These are phyloP conservation scores for Caenorhabditis sp. DNA, from an alignment of 2,888 invertebrate genomes.

Conservation along the genomic window DNA sequence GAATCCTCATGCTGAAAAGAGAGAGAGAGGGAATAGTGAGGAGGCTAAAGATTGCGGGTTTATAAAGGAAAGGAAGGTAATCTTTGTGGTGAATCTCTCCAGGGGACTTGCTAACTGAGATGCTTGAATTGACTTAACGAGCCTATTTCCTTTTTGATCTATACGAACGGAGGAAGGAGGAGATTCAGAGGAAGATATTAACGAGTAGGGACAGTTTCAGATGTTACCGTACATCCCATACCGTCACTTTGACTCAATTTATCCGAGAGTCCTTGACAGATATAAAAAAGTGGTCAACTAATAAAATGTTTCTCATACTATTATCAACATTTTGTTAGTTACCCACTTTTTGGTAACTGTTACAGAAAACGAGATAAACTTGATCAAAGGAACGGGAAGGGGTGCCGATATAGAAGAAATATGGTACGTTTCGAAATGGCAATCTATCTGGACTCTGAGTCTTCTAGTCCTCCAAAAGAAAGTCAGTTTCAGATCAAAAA, in stretches of 20 bases:
- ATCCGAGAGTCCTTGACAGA: too few species aligned
- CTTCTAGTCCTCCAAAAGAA: neutral
- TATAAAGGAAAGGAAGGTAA: constrained; percentile 33
- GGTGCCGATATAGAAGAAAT: too few species aligned
- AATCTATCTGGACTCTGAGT: too few species aligned
- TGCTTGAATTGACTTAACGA: constrained; percentile 45
- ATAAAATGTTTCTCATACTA: too few species aligned
- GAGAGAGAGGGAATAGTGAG: neutral
- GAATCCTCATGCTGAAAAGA: constrained; percentile 47
- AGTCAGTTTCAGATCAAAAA: neutral
- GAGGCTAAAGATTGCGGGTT: neutral
- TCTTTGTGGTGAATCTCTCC: constrained; percentile 38
- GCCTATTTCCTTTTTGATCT: constrained; percentile 38
- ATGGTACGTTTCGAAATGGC: too few species aligned
- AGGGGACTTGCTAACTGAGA: constrained; percentile 40
- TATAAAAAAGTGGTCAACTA: too few species aligned
- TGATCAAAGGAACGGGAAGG: too few species aligned
- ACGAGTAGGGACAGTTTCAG: neutral
- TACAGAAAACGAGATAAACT: too few species aligned
- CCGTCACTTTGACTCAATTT: too few species aligned
- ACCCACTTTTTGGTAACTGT: too few species aligned
- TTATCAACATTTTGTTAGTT: too few species aligned
- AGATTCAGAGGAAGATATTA: constrained; percentile 32
- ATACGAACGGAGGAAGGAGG: constrained; percentile 11
- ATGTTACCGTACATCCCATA: constrained; percentile 7